Evolutionary conservation across 2,797 vertebrate genomes (phyloP).

Genomic region (Astyanax mexicanus): DNA sequence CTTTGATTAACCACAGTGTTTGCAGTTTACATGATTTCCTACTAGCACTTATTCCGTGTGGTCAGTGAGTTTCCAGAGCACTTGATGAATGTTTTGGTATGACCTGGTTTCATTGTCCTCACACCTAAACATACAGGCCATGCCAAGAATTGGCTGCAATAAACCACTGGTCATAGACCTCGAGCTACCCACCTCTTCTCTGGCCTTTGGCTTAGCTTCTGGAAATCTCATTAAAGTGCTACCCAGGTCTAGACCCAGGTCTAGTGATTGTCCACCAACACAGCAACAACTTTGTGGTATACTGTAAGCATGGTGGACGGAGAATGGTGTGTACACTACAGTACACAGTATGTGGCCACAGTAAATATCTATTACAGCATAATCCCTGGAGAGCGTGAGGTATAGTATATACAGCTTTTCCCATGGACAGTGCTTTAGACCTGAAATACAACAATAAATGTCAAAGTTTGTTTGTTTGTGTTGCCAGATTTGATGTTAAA

Average conservation of each 20-base stretch:
- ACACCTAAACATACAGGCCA: neutral
- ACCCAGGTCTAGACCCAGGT: conserved; percentile 70
- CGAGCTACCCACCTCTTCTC: conserved; percentile 37
- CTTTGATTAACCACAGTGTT: neutral
- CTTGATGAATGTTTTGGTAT: neutral
- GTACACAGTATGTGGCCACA: conserved; percentile 3
- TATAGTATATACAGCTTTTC: neutral
- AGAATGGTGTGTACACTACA: conserved; percentile 33
- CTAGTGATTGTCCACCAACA: conserved; percentile 64
- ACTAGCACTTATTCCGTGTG: neutral
- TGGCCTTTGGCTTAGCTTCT: conserved; percentile 65
- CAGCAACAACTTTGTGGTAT: conserved; percentile 52
- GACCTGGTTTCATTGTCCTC: neutral
- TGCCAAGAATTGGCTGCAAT: neutral
- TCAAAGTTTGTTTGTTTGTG: too few species aligned
- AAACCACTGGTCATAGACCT: neutral
- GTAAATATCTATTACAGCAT: conserved; percentile 43
- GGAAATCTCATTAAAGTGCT: conserved; percentile 78
- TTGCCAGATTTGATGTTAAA: too few species aligned
- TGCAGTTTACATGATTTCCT: neutral
- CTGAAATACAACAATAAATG: too few species aligned
- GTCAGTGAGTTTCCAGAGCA: neutral
- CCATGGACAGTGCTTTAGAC: too few species aligned
- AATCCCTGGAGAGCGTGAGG: too few species aligned
- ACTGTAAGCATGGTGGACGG: too few species aligned